phyloP scores from a whole-genome alignment of 1,140 invertebrate species.

The Harlomillsia oculata region DNA sequence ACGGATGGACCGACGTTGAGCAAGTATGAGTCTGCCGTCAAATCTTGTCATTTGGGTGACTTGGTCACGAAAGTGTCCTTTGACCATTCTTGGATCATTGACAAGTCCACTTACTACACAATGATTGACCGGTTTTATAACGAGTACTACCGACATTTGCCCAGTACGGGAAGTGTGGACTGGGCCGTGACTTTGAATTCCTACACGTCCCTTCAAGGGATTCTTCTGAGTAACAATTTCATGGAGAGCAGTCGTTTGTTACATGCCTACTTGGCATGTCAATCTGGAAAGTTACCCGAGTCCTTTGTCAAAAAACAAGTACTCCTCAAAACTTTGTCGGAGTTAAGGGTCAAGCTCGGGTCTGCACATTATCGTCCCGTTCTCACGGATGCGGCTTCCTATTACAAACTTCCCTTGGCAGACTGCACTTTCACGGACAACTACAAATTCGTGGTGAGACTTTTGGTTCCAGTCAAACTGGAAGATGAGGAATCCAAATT shows the following conservation, averaged over 20 bases:
- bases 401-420: slow-evolving; percentile 17
- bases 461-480: slow-evolving; percentile 12
- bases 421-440: slow-evolving; percentile 17
- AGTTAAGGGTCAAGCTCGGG: not conserved
- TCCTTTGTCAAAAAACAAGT: slow-evolving; percentile 6
- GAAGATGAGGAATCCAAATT: slow-evolving; percentile 4
- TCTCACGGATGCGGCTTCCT: slow-evolving; percentile 1
- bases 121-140: slow-evolving; percentile 21
- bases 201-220: slow-evolving; percentile 8
- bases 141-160: slow-evolving; percentile 8
- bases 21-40: not conserved
- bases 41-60: slow-evolving; percentile 5
- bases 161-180: slow-evolving; percentile 10
- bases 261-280: slow-evolving; percentile 5
- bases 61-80: not conserved
- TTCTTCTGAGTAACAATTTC: slow-evolving; percentile 18
- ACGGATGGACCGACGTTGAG: slow-evolving; percentile 11
- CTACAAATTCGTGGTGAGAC: slow-evolving; percentile 1
- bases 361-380: not conserved
- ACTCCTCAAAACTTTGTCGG: not conserved
- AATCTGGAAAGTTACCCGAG: slow-evolving; percentile 3
- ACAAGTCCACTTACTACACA: slow-evolving; percentile 18
- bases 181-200: slow-evolving; percentile 20
- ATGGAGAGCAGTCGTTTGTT: slow-evolving; percentile 11
- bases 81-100: slow-evolving; percentile 9